phyloP scores from a whole-genome alignment of 2,797 vertebrate genomes.

The Parambassis ranga region DNA sequence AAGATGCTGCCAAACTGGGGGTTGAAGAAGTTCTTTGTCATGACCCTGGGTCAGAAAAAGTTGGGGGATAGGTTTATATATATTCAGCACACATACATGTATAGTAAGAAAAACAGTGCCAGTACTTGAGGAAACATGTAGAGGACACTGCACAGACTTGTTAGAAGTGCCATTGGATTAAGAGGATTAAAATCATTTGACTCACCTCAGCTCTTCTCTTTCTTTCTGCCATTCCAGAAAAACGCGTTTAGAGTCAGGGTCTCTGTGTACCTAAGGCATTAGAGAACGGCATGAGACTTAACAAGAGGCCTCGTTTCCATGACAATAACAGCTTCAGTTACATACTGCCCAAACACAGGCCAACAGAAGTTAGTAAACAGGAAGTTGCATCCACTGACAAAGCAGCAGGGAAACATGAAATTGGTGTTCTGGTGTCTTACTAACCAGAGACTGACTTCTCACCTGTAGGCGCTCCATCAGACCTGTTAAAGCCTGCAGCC shows the following conservation, averaged over 20 bases:
- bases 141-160: background rate
- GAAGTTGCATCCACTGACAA: too few relatives aligned
- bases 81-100: background rate
- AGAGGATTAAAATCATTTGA: background rate
- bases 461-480: conserved; percentile 88
- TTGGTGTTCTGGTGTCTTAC: too few relatives aligned
- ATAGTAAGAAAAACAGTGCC: too few relatives aligned
- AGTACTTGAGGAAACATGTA: background rate
- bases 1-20: conserved; percentile 89
- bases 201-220: conserved; percentile 84
- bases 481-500: conserved; percentile 88
- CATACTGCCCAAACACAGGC: background rate
- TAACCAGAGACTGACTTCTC: background rate
- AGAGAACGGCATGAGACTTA: background rate
- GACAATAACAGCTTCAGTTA: too few relatives aligned
- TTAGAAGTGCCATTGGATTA: background rate
- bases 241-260: conserved; percentile 77
- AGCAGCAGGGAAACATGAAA: too few relatives aligned
- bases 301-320: too few relatives aligned
- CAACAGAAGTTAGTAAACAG: background rate
- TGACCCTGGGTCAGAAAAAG: conserved; percentile 62
- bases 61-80: background rate
- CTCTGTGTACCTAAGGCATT: conserved; percentile 74
- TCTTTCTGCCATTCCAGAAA: conserved; percentile 86
- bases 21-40: conserved; percentile 88